Conservation (phyloP, 2,888 invertebrate genomes). For the Xestia c-nigrum region DNA sequence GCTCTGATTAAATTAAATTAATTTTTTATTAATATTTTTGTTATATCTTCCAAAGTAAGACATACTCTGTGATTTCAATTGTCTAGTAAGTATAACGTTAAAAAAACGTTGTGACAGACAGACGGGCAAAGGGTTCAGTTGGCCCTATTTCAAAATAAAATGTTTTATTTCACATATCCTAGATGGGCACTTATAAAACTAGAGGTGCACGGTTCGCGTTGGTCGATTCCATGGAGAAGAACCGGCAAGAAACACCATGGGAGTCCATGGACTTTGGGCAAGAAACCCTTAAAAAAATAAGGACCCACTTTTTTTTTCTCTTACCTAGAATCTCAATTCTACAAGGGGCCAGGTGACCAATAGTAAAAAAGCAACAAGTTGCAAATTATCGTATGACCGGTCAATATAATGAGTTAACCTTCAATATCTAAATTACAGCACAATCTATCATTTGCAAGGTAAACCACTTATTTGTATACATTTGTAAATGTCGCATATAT, state of each 20-base stretch:
- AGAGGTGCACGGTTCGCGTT: too few relatives aligned
- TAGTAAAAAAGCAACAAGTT: neutral
- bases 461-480: conserved; percentile 37
- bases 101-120: neutral
- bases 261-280: neutral
- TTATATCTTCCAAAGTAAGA: neutral
- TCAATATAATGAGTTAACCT: conserved; percentile 26
- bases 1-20: neutral
- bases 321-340: neutral
- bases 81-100: too few relatives aligned
- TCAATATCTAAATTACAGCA: conserved; percentile 37
- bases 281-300: neutral
- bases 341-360: neutral
- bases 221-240: too few relatives aligned
- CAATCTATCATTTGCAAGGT: conserved; percentile 58
- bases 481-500: conserved; percentile 23
- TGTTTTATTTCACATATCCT: too few relatives aligned
- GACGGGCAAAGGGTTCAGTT: too few relatives aligned
- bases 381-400: conserved; percentile 3
- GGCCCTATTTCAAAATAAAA: too few relatives aligned
- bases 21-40: neutral
- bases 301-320: neutral
- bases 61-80: neutral
- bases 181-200: too few relatives aligned
- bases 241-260: too few relatives aligned